Conservation (phyloP, 2,113 vertebrate genomes). For the Albula glossodonta region DNA sequence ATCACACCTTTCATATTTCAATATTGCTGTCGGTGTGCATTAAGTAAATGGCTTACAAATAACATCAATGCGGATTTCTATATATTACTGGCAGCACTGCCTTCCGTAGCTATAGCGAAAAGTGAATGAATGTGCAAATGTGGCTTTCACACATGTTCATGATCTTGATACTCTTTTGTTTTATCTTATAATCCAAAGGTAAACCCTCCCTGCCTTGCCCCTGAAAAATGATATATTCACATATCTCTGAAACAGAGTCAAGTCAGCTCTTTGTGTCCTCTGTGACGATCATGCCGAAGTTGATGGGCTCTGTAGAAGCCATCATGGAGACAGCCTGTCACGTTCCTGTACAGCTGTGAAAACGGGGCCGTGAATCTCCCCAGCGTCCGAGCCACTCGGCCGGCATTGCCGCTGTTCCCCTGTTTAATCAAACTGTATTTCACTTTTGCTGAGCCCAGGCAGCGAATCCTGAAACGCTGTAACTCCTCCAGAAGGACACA, state of each 20-base stretch:
- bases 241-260: neutral
- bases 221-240: neutral
- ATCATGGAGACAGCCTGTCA: neutral
- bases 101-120: neutral
- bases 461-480: neutral
- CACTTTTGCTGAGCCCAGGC: neutral
- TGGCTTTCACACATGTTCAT: neutral
- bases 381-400: neutral
- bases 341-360: neutral
- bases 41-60: neutral
- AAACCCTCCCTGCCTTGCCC: neutral
- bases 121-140: neutral
- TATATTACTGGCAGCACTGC: neutral
- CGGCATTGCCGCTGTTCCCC: neutral
- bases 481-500: slow-evolving; percentile 12
- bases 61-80: neutral
- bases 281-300: neutral
- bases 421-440: slow-evolving; percentile 22
- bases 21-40: neutral
- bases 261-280: neutral
- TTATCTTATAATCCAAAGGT: neutral
- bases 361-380: slow-evolving; percentile 7
- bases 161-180: neutral
- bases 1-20: neutral
- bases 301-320: neutral